Evolutionary conservation across 2,888 invertebrate species (phyloP), one percentile per base, ranked within the genome.

Genomic region (Andrena camellia): DNA sequence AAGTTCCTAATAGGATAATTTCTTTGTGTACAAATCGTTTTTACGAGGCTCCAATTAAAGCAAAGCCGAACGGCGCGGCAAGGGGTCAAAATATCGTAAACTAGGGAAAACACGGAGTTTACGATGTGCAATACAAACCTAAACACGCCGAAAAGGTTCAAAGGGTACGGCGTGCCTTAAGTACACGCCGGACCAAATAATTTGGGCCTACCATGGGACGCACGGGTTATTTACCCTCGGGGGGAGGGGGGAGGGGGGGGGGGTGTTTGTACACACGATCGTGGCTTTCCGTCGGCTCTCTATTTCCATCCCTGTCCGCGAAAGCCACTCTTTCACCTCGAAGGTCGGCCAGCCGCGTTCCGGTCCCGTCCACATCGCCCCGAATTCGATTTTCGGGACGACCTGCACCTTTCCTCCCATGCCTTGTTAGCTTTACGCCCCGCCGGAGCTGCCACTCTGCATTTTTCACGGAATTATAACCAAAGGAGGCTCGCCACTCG

Each of bases 111-210:
- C 59, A 86, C 75, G 64, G 68, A 86, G 69, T 64, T 72, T 62
- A 62, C 68, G 67, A 68, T 72, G 68, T 64, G 59, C 52, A 76
- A 64, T 52, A 66, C 76, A 81, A 84, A 72, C 63, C 66, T 50
- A 54, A 71, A 42, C 84, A 70, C 70, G 81, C 82, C 80, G 64
- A 82, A 84, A 84, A 81, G 90, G 88, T 83, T 85, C 86, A 82
- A 85, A 69, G 82, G 86, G 83, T 81, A 80, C 87, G 88, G 23
- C 8, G 23, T 57, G 57, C 57, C 57, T 57, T 26, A 26, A 57
- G 90, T 87, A 91, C 90, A 92, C 91, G 89, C 59, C 85, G 90
- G 91, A 91, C 73, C 80, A 63, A 91, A 92, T 92, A 91, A 92
- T 92, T 90, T 90, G 90, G 91, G 92, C 91, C 88, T 84, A 68